A percentile compares a stretch with the other conserved stretches of the same genome.
phyloP scores from a whole-genome alignment of 2,888 invertebrate genomes.

The Cyclophora albipunctata region DNA sequence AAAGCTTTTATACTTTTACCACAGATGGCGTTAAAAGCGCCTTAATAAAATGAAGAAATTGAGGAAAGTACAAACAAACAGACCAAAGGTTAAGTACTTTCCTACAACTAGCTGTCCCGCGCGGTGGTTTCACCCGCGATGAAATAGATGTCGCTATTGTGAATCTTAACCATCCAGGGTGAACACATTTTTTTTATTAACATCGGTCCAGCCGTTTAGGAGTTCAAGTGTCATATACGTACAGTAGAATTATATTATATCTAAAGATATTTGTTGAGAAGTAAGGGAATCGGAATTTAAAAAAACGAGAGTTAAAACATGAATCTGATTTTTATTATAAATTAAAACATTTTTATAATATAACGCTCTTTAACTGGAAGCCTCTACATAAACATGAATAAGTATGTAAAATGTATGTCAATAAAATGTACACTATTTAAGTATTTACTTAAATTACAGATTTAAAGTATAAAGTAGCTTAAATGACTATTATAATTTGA shows the following conservation, averaged over 20 bases:
- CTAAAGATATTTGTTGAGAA: background rate
- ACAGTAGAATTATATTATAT: background rate
- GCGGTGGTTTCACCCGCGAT: too few species aligned
- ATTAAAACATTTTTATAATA: slow-evolving; percentile 65
- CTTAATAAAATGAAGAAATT: too few species aligned
- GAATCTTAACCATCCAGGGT: too few species aligned
- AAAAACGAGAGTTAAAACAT: slow-evolving; percentile 34
- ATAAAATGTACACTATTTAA: slow-evolving; percentile 33
- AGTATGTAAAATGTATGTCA: slow-evolving; percentile 29
- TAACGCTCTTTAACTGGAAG: slow-evolving; percentile 71
- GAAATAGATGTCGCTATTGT: too few species aligned
- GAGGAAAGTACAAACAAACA: too few species aligned
- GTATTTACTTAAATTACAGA: slow-evolving; percentile 17
- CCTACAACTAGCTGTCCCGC: too few species aligned
- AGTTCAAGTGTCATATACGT: too few species aligned
- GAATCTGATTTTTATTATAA: slow-evolving; percentile 66
- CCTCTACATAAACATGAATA: slow-evolving; percentile 64
- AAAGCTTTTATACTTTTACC: background rate
- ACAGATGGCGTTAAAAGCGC: background rate
- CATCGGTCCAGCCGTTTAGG: too few species aligned
- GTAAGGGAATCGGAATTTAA: background rate
- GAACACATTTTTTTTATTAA: too few species aligned
- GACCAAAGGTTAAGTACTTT: too few species aligned
- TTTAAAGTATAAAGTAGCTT: too few species aligned
- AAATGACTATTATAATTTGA: too few species aligned